Base-by-base conservation (phyloP, 1,140 invertebrate genomes). In the Drosophila takahashii region DNA sequence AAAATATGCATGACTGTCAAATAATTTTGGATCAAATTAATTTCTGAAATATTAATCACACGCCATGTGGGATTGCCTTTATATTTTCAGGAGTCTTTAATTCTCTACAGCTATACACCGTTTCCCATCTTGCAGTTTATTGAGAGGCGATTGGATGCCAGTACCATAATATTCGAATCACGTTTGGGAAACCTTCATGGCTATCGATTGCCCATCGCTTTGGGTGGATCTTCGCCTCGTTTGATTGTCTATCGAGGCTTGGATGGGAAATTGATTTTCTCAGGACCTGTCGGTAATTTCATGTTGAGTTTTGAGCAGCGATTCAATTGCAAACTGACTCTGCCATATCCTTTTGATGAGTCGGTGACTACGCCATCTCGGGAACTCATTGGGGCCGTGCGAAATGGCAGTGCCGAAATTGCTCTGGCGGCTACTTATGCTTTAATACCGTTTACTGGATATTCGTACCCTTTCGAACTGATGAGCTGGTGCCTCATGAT, bases 401-500 rank as follows among this genome's bases (percentile, higher is more conserved):
- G 58, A 13, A 91, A 83, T 39, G 73, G 74, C 0, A 78, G 69
- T 5, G 81, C 70, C 0, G 64, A 91, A 9, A 72, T 91, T 0
- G 80, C 79, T 0, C 13, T 79, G 27, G 84, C 44, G 0, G 56
- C 79, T 0, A 59, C 45, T 4, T 83, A 70, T 29, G 65, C 74
- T 0, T 13, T 52, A 1, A 1, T 45, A 1, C 67, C 76, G 0
- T 11, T 56, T 5, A 18, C n/a, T 2, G 71, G 76, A 0, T 91
- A 57, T 3, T 74, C 73, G 0, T 91, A 91, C 36, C 84, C 90
- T 3, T 75, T 83, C 6, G 89, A 91, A 36, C 47, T 72, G 5
- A 13, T 89, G 5, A 80, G 87, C 47, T 91, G 84, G 81, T 91
- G 90, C 32, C 18, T 91, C 6, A 80, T 91, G 84, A 51, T 90